These are phyloP conservation scores for Rotaria socialis DNA, from an alignment of 2,888 invertebrate species.

Conservation along the genomic window DNA sequence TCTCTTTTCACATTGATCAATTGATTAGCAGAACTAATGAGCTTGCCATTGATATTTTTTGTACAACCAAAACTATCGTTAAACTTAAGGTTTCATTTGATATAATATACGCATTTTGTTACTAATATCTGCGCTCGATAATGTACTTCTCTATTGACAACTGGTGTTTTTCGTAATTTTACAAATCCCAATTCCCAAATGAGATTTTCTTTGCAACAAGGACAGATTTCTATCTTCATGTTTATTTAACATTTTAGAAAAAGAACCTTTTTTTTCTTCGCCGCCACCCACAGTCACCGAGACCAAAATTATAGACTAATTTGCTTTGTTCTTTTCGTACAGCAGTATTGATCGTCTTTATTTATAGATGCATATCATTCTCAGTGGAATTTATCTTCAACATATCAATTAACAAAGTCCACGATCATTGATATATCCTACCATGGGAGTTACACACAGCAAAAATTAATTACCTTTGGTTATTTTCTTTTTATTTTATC, in stretches of 20 bases:
- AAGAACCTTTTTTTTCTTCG: background rate
- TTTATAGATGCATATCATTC: background rate
- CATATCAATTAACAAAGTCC: background rate
- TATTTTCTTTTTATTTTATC: background rate
- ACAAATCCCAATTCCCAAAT: background rate
- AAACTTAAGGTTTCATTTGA: too few species aligned
- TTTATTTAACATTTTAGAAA: background rate
- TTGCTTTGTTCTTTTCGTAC: background rate
- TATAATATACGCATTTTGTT: background rate
- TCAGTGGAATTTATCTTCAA: background rate
- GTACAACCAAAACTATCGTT: background rate
- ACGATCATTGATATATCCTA: background rate
- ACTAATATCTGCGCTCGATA: background rate
- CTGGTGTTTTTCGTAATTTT: background rate
- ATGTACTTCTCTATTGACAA: background rate
- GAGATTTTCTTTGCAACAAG: background rate
- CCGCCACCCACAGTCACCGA: background rate
- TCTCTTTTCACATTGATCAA: background rate
- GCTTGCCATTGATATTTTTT: background rate
- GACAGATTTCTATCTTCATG: background rate
- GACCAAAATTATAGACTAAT: background rate
- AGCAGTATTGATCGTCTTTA: background rate
- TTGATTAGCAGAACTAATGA: constrained; percentile 19
- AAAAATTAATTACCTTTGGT: background rate
- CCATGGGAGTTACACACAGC: background rate